These are phyloP conservation scores for Tinamus guttatus DNA, from an alignment of 2,113 vertebrate species.

Conservation along the genomic window DNA sequence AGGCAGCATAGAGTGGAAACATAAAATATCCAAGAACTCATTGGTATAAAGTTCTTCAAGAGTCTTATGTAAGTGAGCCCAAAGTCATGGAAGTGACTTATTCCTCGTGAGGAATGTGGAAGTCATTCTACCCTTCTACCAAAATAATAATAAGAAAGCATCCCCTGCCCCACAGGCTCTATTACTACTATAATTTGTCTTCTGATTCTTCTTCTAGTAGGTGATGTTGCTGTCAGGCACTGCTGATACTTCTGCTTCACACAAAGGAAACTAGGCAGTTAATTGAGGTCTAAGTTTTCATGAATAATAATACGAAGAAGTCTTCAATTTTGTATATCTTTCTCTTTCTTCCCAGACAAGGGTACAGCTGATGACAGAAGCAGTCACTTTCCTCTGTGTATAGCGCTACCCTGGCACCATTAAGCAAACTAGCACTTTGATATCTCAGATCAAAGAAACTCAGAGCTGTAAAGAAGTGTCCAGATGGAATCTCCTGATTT, in stretches of 20 bases:
- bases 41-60: not conserved
- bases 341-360: not conserved
- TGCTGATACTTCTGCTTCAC: not conserved
- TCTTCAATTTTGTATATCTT: not conserved
- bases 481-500: not conserved
- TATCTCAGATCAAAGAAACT: not conserved
- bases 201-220: not conserved
- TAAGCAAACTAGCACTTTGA: not conserved
- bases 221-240: not conserved
- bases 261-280: fast-evolving
- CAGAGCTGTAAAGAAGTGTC: not conserved
- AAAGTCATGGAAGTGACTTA: not conserved
- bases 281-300: not conserved
- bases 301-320: not conserved
- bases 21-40: not conserved
- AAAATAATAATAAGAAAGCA: not conserved
- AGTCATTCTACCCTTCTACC: not conserved
- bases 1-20: not conserved
- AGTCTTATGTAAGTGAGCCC: not conserved
- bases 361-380: not conserved
- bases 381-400: not conserved
- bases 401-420: not conserved
- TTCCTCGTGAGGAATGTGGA: not conserved
- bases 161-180: not conserved
- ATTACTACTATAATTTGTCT: not conserved